A percentile compares a stretch with the other conserved stretches of the same genome.
Conservation (phyloP, 37 sponge, comb jelly and placozoan species). For the Geodia barretti region DNA sequence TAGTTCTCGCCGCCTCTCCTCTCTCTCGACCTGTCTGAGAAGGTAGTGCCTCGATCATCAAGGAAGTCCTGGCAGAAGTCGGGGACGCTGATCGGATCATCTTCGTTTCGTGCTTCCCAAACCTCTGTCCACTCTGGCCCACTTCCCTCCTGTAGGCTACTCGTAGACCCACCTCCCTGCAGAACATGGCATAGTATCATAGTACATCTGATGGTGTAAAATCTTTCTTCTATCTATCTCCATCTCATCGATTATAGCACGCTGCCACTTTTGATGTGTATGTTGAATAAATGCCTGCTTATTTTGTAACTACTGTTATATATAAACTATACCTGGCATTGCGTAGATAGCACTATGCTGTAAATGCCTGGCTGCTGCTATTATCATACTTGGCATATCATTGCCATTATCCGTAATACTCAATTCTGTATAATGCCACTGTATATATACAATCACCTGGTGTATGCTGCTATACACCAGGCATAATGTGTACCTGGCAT, state of each 20-base stretch:
- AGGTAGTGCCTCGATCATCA: constrained; percentile 73
- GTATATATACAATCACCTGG: not conserved
- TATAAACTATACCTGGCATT: too few relatives aligned
- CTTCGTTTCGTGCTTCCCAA: constrained; percentile 46
- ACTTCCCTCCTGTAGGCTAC: constrained; percentile 71
- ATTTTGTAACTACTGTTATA: too few relatives aligned
- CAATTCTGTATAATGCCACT: too few relatives aligned
- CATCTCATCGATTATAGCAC: not conserved
- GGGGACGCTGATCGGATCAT: constrained; percentile 30
- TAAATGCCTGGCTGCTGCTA: too few relatives aligned
- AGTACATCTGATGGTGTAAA: not conserved
- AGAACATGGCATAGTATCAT: not conserved
- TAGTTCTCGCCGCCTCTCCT: too few relatives aligned
- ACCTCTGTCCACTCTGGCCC: constrained; percentile 82
- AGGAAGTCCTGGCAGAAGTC: constrained; percentile 82
- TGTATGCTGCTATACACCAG: not conserved
- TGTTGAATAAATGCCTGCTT: too few relatives aligned
- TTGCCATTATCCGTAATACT: too few relatives aligned
- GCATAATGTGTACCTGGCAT: constrained; percentile 50
- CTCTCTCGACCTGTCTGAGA: constrained; percentile 70
- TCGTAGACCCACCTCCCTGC: constrained; percentile 75
- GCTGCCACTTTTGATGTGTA: too few relatives aligned
- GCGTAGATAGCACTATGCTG: too few relatives aligned
- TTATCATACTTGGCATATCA: too few relatives aligned
- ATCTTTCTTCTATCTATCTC: too few relatives aligned